These are phyloP conservation scores for Metallyticus violacea DNA, from an alignment of 2,888 invertebrate species.

Conservation along the genomic window DNA sequence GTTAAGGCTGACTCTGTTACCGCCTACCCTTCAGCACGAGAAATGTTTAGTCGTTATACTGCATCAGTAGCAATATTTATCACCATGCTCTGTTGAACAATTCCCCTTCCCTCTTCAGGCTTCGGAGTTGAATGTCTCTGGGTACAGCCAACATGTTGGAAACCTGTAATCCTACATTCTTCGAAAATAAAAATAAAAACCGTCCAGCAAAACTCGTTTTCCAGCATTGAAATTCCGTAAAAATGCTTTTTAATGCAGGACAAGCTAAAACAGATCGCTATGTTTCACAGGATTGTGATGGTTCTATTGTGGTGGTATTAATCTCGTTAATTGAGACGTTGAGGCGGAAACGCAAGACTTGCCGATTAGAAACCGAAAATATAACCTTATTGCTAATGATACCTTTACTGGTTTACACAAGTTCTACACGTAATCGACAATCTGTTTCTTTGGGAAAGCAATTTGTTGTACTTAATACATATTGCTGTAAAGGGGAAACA, in stretches of 20 bases:
- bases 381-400: not conserved
- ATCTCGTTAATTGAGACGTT: not conserved
- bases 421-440: not conserved
- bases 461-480: not conserved
- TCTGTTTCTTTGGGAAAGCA: not conserved
- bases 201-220: not conserved
- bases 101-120: not conserved
- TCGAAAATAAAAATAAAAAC: not conserved
- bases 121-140: not conserved
- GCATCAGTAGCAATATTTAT: not conserved
- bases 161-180: slow-evolving; percentile 1
- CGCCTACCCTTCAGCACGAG: not conserved
- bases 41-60: not conserved
- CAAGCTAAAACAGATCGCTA: not conserved
- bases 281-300: not conserved
- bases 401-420: not conserved
- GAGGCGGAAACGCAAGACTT: not conserved
- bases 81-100: not conserved
- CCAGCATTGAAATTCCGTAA: not conserved
- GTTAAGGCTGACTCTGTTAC: not conserved
- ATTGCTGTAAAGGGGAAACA: no score
- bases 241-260: not conserved
- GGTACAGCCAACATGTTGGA: not conserved
- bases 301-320: not conserved
- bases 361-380: not conserved